Base-by-base conservation (phyloP, 2,113 vertebrate species). In the Pao palembangensis region DNA sequence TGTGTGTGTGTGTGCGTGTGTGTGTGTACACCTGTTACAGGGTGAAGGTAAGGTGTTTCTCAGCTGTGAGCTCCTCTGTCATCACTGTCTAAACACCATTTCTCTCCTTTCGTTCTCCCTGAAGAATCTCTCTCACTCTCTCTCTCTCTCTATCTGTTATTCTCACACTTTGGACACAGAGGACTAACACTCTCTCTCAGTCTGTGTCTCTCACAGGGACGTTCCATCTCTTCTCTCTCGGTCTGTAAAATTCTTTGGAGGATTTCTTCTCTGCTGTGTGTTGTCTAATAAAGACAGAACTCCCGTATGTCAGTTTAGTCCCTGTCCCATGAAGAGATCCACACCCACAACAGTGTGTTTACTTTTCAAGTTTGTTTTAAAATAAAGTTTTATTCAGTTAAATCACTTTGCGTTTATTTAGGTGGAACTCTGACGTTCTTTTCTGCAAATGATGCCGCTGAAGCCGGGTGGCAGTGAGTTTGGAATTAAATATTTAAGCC, bases 31-130 rank as follows among this genome's bases (percentile, higher is more conserved):
- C 11, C 2, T 18, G 46, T 46, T 73, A 34, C 54, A 62, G 54
- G 61, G 23, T 73, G 73, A 83, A 66, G 78, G 34, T 44, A 48
- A 83, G 84, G 79, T 86, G 85, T 85, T 84, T 86, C 82, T 80
- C 86, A 61, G 78, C 70, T 80, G 84, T 81, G 61, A 44, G 44
- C 25, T 48, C 61, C 64, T 78, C 76, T 84, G 81, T 84, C 84
- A 78, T 73, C 78, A 15, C 78, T 59, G 61, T 75, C 76, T 58
- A 85, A 69, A 85, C 85, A 80, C 80, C 59, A 79, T 55, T 64
- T 81, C 69, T 64, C 69, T 64, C 63, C 15, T 49, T 48, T 34
- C 41, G 47, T 16, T 43, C 65, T 72, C 79, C 67, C 79, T 47
- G 15, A 4, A 2, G 74, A 67, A 73, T 70, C 19, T 68, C 28